Evolutionary conservation across 2,888 invertebrate species (phyloP).

Genomic region (Leucoptera coffeella): DNA sequence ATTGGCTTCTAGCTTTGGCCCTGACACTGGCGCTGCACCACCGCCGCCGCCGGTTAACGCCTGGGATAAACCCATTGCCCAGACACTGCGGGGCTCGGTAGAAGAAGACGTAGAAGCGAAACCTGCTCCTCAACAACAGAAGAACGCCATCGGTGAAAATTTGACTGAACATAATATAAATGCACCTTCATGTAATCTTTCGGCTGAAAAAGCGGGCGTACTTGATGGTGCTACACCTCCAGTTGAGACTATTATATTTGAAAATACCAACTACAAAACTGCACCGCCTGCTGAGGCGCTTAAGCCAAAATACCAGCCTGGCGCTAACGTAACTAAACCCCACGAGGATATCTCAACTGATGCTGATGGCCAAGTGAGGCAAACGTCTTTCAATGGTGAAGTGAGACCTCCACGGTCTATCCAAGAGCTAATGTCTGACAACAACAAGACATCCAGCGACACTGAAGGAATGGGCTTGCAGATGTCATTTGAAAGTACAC

Average conservation of each 20-base stretch:
- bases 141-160: slow-evolving; percentile 35
- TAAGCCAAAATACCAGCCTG: slow-evolving; percentile 57
- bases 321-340: slow-evolving; percentile 27
- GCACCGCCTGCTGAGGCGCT: slow-evolving; percentile 61
- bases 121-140: slow-evolving; percentile 34
- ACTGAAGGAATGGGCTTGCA: slow-evolving; percentile 54
- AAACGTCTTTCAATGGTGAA: slow-evolving; percentile 33
- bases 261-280: slow-evolving; percentile 85
- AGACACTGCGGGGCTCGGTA: slow-evolving; percentile 56
- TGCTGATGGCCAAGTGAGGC: slow-evolving; percentile 35
- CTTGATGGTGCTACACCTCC: slow-evolving; percentile 73
- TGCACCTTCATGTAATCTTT: slow-evolving; percentile 9
- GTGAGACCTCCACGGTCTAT: slow-evolving; percentile 35
- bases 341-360: slow-evolving; percentile 44
- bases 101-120: slow-evolving; percentile 27
- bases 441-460: slow-evolving; percentile 22
- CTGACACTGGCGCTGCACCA: slow-evolving; percentile 51
- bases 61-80: slow-evolving; percentile 80
- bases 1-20: slow-evolving; percentile 28
- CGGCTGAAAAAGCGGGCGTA: slow-evolving; percentile 49
- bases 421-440: slow-evolving; percentile 38
- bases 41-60: slow-evolving; percentile 74
- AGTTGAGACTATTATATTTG: slow-evolving; percentile 84
- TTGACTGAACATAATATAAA: slow-evolving; percentile 20
- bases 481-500: slow-evolving; percentile 56